A percentile compares a stretch with the other conserved stretches of the same genome.
Conservation (phyloP, 2,888 invertebrate species). For the Lepas anatifera region DNA sequence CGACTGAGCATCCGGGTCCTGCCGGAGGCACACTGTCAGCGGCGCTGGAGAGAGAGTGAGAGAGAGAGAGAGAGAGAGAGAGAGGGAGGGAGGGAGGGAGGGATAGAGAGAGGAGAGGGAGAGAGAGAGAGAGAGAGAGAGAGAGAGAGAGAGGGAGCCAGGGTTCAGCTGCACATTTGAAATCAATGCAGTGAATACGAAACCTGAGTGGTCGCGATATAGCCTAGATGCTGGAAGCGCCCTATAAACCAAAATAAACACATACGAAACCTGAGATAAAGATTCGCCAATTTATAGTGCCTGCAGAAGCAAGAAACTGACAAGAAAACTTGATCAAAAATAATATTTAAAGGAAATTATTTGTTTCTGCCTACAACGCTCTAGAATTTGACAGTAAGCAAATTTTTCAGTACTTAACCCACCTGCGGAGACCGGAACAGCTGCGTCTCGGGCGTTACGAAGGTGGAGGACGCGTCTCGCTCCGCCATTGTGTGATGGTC, state of each 20-base stretch:
- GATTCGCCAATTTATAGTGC: neutral
- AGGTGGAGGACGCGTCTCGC: slow-evolving; percentile 25
- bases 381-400: neutral
- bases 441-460: slow-evolving; percentile 24
- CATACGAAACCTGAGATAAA: neutral
- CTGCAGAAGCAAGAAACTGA: neutral
- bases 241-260: neutral
- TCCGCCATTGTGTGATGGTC: slow-evolving; percentile 26
- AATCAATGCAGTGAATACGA: no score
- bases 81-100: no score
- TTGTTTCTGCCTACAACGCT: neutral
- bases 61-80: no score
- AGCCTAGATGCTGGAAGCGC: no score
- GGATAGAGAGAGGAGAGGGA: no score
- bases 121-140: no score
- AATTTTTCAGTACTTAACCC: neutral
- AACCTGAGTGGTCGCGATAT: no score
- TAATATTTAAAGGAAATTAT: neutral
- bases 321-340: neutral
- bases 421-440: slow-evolving; percentile 24
- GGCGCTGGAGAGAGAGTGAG: no score
- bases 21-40: neutral
- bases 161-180: no score
- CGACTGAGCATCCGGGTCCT: neutral
- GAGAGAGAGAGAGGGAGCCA: no score